These are phyloP conservation scores for Ploceus nigricollis DNA, from an alignment of 2,113 vertebrate species.

Conservation along the genomic window DNA sequence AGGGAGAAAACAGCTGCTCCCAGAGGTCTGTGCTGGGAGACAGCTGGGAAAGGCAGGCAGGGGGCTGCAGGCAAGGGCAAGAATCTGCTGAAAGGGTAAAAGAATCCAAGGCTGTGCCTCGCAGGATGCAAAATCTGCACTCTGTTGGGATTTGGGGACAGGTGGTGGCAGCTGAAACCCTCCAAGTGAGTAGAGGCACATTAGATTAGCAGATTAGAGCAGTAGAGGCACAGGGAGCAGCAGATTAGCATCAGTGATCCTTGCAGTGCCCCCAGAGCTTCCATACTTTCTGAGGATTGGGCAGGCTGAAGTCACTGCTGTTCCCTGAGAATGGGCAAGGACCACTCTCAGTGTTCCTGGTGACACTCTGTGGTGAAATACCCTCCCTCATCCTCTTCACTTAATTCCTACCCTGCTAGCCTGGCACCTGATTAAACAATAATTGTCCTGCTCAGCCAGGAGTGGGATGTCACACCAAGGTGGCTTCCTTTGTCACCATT, in stretches of 20 bases:
- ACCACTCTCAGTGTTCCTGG: not conserved
- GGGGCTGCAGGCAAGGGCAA: not conserved
- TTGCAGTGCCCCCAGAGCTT: not conserved
- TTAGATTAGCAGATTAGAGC: too few relatives aligned
- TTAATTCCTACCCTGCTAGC: not conserved
- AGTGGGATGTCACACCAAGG: not conserved
- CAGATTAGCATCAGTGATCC: not conserved
- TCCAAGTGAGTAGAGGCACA: not conserved
- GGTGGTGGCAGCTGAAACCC: not conserved
- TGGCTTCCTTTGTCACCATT: not conserved
- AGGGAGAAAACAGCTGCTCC: not conserved
- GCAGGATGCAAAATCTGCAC: not conserved
- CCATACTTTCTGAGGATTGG: not conserved
- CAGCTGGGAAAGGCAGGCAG: not conserved
- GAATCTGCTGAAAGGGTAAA: not conserved
- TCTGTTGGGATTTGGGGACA: not conserved
- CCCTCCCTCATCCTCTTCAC: not conserved
- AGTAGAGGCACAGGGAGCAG: not conserved
- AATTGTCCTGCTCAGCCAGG: not conserved
- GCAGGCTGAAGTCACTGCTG: not conserved
- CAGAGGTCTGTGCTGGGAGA: not conserved
- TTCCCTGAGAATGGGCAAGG: not conserved
- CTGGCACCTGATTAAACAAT: not conserved
- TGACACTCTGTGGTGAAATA: not conserved
- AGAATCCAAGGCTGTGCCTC: not conserved